Evolutionary conservation across 2,797 vertebrate genomes (phyloP).

Genomic region (Onychomys torridus): DNA sequence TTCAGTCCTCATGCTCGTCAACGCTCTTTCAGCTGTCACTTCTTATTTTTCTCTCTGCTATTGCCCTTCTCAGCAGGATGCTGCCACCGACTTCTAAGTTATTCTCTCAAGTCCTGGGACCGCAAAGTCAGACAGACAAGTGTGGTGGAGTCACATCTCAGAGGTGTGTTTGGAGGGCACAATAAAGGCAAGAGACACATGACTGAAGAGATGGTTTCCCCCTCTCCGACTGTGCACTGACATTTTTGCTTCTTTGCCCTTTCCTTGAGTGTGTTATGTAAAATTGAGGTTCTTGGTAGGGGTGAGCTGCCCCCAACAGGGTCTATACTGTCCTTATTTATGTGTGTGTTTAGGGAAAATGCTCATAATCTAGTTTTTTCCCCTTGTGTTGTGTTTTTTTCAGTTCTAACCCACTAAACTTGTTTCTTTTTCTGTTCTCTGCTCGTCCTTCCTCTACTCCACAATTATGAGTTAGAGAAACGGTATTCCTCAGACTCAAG

Average conservation of each 20-base stretch:
- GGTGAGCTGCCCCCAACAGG: not conserved
- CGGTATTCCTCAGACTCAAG: not conserved
- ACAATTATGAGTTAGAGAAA: constrained; percentile 44
- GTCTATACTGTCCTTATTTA: not conserved
- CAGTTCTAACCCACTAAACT: not conserved
- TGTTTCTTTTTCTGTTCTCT: not conserved
- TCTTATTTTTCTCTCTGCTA: constrained; percentile 9
- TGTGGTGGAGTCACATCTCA: not conserved
- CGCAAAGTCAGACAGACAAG: not conserved
- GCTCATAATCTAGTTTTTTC: not conserved
- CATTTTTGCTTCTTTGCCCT: not conserved
- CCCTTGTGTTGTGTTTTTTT: not conserved
- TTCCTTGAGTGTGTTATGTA: constrained; percentile 5
- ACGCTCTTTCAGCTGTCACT: constrained; percentile 53
- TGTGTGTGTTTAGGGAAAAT: not conserved
- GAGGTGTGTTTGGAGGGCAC: not conserved
- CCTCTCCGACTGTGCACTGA: no score
- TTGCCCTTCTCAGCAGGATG: not conserved
- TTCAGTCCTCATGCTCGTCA: constrained; percentile 59
- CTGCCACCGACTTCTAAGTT: not conserved
- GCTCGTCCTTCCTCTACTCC: not conserved
- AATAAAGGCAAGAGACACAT: not conserved
- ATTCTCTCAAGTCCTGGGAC: not conserved
- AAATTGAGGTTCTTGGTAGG: not conserved
- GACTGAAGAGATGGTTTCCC: not conserved